Percentiles rank a stretch among this genome's conserved stretches.
These are phyloP conservation scores for Pollenia labialis DNA, from an alignment of 2,888 invertebrate genomes.

Conservation along the genomic window DNA sequence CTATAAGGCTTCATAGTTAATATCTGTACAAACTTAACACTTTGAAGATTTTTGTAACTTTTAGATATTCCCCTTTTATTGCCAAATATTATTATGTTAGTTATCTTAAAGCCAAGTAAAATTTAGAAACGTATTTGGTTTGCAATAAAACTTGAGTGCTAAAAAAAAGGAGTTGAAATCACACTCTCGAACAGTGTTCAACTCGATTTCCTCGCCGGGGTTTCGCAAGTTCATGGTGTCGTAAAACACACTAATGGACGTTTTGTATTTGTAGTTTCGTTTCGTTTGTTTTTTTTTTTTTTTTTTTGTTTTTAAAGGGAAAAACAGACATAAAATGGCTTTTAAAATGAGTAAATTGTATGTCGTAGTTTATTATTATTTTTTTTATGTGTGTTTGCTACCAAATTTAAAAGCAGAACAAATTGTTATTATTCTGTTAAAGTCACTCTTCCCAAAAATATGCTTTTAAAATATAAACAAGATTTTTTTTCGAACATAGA, in stretches of 20 bases:
- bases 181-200: neutral
- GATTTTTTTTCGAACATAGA: neutral
- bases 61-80: neutral
- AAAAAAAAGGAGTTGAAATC: neutral
- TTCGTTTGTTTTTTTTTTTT: too few species aligned
- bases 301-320: neutral
- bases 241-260: constrained; percentile 38
- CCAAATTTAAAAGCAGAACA: constrained; percentile 26
- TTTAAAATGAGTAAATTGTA: constrained; percentile 23
- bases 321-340: neutral
- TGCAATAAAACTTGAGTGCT: constrained; percentile 1
- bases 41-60: neutral
- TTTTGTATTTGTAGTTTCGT: constrained; percentile 12
- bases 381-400: neutral
- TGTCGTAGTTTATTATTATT: neutral
- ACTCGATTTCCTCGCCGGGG: neutral
- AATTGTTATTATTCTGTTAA: constrained; percentile 18
- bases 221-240: neutral
- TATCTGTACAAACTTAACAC: too few species aligned
- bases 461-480: constrained; percentile 19
- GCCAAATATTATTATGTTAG: neutral
- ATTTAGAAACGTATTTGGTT: neutral
- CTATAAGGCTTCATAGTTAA: too few species aligned
- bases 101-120: constrained; percentile 5
- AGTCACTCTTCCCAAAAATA: neutral